Conservation (phyloP, 2,888 invertebrate genomes). For the Eulithis testata region DNA sequence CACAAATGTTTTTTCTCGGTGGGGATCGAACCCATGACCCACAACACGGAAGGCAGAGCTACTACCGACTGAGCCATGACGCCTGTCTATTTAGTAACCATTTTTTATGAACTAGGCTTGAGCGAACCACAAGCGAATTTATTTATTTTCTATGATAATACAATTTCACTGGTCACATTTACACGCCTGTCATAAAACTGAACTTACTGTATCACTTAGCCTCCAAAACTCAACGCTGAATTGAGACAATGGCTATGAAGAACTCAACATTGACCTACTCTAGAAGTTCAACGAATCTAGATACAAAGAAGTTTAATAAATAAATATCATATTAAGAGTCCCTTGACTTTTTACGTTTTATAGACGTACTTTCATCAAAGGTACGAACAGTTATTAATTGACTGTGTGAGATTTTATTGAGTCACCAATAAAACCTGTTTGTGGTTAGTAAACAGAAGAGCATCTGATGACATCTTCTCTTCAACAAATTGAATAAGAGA, state of each 20-base stretch:
- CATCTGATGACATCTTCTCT: constrained; percentile 27
- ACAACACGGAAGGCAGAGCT: too few species aligned
- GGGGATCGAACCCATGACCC: too few species aligned
- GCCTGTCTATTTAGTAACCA: too few species aligned
- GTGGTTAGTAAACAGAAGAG: background rate
- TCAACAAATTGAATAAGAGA: too few species aligned
- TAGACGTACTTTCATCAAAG: too few species aligned
- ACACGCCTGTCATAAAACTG: constrained; percentile 24
- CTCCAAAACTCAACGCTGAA: constrained; percentile 41
- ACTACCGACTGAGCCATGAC: too few species aligned
- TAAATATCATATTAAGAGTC: background rate
- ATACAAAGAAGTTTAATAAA: constrained; percentile 22
- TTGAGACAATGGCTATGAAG: constrained; percentile 47
- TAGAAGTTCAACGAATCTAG: constrained; percentile 37
- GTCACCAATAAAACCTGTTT: too few species aligned
- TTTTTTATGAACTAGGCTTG: background rate
- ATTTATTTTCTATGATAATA: constrained; percentile 33
- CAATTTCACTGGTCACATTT: too few species aligned
- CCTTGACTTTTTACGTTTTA: too few species aligned
- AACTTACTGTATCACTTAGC: constrained; percentile 40
- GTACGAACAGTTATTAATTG: too few species aligned
- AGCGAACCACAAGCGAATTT: background rate
- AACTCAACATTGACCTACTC: constrained; percentile 60
- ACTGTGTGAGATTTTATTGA: too few species aligned
- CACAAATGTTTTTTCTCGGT: too few species aligned